These are phyloP conservation scores for Chelidonichthys spinosus DNA, from an alignment of 2,797 vertebrate species.

Conservation along the genomic window DNA sequence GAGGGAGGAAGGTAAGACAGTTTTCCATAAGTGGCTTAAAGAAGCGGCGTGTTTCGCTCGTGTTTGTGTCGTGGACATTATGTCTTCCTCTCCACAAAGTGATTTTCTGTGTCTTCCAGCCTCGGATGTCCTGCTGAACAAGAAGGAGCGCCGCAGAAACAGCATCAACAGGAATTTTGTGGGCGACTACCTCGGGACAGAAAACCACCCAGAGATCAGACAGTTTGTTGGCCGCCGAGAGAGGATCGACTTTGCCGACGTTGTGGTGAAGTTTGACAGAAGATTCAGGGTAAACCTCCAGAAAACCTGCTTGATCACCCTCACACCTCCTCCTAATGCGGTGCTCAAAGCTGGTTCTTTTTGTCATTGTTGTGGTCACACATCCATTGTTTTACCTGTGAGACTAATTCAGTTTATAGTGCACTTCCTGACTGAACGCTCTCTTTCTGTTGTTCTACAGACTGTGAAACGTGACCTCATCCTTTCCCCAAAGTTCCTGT, in stretches of 20 bases:
- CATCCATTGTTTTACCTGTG: neutral
- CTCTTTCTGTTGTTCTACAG: conserved; percentile 56
- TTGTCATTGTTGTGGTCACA: neutral
- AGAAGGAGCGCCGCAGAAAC: conserved; percentile 87
- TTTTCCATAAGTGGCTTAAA: too few species aligned
- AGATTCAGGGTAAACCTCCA: conserved; percentile 81
- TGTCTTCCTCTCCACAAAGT: neutral
- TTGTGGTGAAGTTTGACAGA: conserved; percentile 86
- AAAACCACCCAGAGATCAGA: conserved; percentile 85
- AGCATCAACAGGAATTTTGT: conserved; percentile 90
- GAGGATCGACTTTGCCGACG: conserved; percentile 87
- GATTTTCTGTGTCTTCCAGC: conserved; percentile 69
- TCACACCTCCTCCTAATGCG: neutral
- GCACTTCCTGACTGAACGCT: neutral
- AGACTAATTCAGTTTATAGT: neutral
- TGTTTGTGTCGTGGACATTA: neutral
- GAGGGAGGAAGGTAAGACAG: conserved; percentile 86
- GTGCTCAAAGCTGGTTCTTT: too few species aligned
- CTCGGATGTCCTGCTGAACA: conserved; percentile 87
- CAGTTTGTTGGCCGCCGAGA: conserved; percentile 87
- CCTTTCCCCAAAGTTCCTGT: conserved; percentile 86
- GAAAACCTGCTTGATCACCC: too few species aligned
- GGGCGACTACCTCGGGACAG: conserved; percentile 88
- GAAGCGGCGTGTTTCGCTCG: neutral
- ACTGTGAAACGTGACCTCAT: conserved; percentile 87